A percentile compares a stretch with the other conserved stretches of the same genome.
Conservation (phyloP, 2,113 vertebrate species). For the Centropristis striata region DNA sequence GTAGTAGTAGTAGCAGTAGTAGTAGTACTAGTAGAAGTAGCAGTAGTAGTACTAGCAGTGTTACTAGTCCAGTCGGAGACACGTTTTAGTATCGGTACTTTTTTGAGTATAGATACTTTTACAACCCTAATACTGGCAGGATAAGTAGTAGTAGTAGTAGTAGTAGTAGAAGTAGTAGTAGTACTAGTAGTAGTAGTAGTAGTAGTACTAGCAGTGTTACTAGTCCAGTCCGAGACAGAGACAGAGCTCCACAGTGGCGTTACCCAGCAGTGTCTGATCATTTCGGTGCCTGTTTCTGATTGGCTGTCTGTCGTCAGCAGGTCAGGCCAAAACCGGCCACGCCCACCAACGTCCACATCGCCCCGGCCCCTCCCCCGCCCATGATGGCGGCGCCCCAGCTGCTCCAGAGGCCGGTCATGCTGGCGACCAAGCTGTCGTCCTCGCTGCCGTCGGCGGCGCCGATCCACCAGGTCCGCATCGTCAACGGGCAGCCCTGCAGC, state of each 20-base stretch:
- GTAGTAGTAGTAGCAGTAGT: too few relatives aligned
- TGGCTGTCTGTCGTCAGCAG: constrained; percentile 76
- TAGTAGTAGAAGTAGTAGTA: background rate
- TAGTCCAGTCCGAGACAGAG: too few relatives aligned
- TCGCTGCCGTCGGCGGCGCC: constrained; percentile 91
- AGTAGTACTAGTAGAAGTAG: too few relatives aligned
- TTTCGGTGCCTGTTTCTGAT: constrained; percentile 25
- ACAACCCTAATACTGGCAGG: too few relatives aligned
- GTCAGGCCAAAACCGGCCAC: constrained; percentile 93
- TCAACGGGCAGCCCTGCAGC: constrained; percentile 93
- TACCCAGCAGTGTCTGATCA: constrained; percentile 31
- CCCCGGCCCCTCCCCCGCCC: constrained; percentile 95
- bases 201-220: background rate
- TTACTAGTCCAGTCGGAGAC: too few relatives aligned
- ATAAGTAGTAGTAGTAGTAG: background rate
- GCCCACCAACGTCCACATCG: constrained; percentile 96
- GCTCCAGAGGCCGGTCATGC: constrained; percentile 96
- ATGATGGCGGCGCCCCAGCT: constrained; percentile 98
- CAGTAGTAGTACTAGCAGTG: too few relatives aligned
- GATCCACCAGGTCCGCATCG: constrained; percentile 97
- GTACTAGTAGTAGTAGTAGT: background rate
- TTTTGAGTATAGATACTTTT: too few relatives aligned
- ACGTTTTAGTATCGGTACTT: too few relatives aligned
- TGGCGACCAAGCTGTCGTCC: constrained; percentile 94
- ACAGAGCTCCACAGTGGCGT: constrained; percentile 61